These are phyloP conservation scores for Synanthedon myopaeformis DNA, from an alignment of 2,888 invertebrate genomes.

Conservation along the genomic window DNA sequence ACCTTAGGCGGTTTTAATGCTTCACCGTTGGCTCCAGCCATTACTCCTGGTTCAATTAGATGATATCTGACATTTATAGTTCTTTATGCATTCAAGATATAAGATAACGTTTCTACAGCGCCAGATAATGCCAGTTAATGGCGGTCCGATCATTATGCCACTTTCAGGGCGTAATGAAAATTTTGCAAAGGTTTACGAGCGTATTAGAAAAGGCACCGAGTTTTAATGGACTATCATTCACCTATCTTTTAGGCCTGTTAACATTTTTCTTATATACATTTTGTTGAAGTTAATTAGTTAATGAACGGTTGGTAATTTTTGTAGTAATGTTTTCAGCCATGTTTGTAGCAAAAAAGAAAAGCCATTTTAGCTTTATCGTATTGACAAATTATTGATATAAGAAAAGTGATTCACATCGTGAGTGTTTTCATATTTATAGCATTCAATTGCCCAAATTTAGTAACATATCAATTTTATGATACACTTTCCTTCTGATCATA, in stretches of 20 bases:
- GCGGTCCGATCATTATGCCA: constrained; percentile 56
- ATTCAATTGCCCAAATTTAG: background rate
- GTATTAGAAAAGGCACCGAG: constrained; percentile 21
- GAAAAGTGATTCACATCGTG: too few relatives aligned
- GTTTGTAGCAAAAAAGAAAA: too few relatives aligned
- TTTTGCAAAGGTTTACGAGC: constrained; percentile 50
- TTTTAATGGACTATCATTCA: constrained; percentile 34
- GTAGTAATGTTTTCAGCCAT: too few relatives aligned
- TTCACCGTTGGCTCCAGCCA: constrained; percentile 23
- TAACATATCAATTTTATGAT: constrained; percentile 3
- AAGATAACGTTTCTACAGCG: constrained; percentile 55
- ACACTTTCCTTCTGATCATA: constrained; percentile 27
- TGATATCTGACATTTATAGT: constrained; percentile 68
- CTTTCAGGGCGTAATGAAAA: constrained; percentile 57
- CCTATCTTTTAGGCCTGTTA: constrained; percentile 13
- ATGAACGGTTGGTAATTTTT: too few relatives aligned
- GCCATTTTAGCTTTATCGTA: too few relatives aligned
- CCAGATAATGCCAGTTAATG: constrained; percentile 59
- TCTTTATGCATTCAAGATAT: constrained; percentile 62
- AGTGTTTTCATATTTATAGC: too few relatives aligned
- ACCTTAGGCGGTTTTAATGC: constrained; percentile 56
- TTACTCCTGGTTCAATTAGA: constrained; percentile 64
- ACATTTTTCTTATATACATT: too few relatives aligned
- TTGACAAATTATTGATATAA: too few relatives aligned
- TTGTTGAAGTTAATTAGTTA: too few relatives aligned